Evolutionary conservation across 2,113 vertebrate species (phyloP).

Genomic region (Oophaga pumilio): DNA sequence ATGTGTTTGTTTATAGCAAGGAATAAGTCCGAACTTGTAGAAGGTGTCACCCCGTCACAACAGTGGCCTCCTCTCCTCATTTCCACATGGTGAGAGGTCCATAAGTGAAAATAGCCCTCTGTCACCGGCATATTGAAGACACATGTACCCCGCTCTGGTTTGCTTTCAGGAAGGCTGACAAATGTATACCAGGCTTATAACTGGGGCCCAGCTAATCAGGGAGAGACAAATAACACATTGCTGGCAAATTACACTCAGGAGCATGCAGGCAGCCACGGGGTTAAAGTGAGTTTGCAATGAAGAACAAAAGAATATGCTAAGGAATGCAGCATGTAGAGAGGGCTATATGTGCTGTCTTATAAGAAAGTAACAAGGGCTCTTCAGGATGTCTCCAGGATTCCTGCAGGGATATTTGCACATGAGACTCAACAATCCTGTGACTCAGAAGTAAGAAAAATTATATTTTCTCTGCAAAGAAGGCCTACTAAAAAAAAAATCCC

Average conservation of each 20-base stretch:
- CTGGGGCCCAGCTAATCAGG: constrained; percentile 23
- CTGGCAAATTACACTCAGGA: constrained; percentile 24
- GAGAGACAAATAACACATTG: constrained; percentile 17
- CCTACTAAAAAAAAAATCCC: neutral
- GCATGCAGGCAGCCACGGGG: constrained; percentile 15
- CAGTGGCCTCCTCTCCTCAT: neutral
- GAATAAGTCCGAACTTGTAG: constrained; percentile 8
- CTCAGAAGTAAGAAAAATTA: neutral
- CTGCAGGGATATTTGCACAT: neutral
- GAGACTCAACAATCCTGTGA: neutral
- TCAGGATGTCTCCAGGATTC: constrained; percentile 21
- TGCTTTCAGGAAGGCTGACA: constrained; percentile 21
- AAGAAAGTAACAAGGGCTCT: constrained; percentile 14
- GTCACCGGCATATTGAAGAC: constrained; percentile 45
- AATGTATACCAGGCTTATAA: neutral
- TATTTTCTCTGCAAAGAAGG: neutral
- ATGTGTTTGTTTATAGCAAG: neutral
- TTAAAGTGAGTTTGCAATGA: neutral
- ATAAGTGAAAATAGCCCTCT: neutral
- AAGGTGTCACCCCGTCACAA: neutral
- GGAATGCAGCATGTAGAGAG: neutral
- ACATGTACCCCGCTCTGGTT: constrained; percentile 39
- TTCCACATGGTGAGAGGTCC: constrained; percentile 3
- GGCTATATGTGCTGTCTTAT: neutral
- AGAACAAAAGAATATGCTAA: constrained; percentile 21